phyloP scores from a whole-genome alignment of 2,113 vertebrate genomes.

The Acrocephalus arundinaceus region DNA sequence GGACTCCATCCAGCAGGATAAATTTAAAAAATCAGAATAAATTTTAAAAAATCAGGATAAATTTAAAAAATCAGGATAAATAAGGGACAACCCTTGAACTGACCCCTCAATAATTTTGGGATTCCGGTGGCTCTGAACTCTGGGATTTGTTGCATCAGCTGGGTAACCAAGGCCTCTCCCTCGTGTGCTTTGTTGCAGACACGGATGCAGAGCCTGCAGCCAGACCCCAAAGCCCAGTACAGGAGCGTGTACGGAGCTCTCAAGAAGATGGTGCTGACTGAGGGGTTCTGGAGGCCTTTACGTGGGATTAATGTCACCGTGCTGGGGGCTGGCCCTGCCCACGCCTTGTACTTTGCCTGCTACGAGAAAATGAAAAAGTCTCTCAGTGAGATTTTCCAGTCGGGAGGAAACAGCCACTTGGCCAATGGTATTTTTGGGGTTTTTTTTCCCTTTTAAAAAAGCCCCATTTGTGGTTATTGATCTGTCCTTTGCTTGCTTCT shows the following conservation, averaged over 20 bases:
- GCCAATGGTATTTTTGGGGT: conserved; percentile 85
- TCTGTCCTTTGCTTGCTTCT: not conserved
- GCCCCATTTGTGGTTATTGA: not conserved
- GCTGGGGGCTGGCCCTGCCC: conserved; percentile 91
- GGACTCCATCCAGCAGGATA: no score
- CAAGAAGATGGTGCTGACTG: conserved; percentile 84
- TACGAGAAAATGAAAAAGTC: conserved; percentile 90
- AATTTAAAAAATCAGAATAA: not conserved
- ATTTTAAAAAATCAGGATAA: no score
- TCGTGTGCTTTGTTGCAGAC: conserved; percentile 77
- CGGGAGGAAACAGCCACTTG: conserved; percentile 92
- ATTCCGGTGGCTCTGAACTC: no score
- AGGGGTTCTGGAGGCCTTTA: conserved; percentile 90
- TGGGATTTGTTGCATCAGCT: fast-evolving
- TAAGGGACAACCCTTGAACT: no score
- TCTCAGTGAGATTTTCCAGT: conserved; percentile 85
- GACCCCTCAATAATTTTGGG: no score
- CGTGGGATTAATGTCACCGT: conserved; percentile 93
- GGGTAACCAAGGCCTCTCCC: not conserved
- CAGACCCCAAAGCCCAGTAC: conserved; percentile 92
- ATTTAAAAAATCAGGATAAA: not conserved
- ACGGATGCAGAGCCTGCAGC: conserved; percentile 96
- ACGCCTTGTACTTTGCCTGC: conserved; percentile 96
- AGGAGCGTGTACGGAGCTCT: conserved; percentile 86
- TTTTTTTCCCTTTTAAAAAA: not conserved